These are phyloP conservation scores for Apoderus coryli DNA, from an alignment of 2,888 invertebrate species.

Conservation along the genomic window DNA sequence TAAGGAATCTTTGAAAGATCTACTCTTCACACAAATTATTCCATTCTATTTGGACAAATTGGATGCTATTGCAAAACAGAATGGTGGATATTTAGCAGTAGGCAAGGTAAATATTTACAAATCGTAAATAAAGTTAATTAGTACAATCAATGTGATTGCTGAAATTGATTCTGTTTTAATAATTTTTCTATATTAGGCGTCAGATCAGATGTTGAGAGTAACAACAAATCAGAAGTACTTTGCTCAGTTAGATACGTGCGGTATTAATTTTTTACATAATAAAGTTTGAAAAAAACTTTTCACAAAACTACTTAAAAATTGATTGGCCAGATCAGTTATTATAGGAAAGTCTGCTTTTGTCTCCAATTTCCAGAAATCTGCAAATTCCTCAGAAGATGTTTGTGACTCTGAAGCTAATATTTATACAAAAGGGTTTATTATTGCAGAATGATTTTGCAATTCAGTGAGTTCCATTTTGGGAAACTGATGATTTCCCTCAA, in stretches of 20 bases:
- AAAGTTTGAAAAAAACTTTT: constrained; percentile 5
- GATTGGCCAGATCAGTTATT: no score
- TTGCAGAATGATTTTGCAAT: constrained; percentile 6
- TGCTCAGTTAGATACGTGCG: constrained; percentile 4
- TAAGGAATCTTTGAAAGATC: constrained; percentile 37
- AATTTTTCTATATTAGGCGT: not conserved
- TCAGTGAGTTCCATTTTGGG: constrained; percentile 5
- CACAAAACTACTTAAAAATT: no score
- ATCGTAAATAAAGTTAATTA: not conserved
- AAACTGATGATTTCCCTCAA: no score
- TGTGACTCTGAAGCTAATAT: constrained; percentile 1
- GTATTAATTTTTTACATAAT: constrained; percentile 5
- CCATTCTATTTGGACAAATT: constrained; percentile 44
- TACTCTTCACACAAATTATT: constrained; percentile 37
- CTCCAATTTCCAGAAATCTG: constrained; percentile 6
- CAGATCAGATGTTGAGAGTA: constrained; percentile 5
- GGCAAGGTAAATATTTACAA: constrained; percentile 24
- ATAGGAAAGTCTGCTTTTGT: no score
- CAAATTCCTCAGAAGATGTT: constrained; percentile 5
- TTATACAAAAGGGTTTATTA: constrained; percentile 5
- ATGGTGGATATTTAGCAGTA: constrained; percentile 43
- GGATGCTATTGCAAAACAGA: constrained; percentile 41
- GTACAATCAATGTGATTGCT: not conserved
- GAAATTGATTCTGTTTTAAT: no score
- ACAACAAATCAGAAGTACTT: constrained; percentile 3